A percentile compares a stretch with the other conserved stretches of the same genome.
Conservation (phyloP, 2,888 invertebrate species). For the Myopa testacea region DNA sequence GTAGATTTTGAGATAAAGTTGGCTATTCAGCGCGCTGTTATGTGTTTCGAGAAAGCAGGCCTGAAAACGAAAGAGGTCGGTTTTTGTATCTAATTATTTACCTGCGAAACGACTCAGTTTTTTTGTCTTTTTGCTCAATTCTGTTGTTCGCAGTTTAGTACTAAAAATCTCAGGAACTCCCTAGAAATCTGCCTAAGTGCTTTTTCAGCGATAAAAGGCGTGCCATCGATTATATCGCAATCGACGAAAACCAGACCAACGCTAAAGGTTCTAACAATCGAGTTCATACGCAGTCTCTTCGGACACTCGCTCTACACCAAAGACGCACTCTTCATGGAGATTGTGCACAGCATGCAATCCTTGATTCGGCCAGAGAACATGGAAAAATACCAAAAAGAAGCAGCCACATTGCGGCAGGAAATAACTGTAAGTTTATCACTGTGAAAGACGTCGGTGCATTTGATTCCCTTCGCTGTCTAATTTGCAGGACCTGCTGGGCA, state of each 20-base stretch:
- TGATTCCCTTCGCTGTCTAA: neutral
- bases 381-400: constrained; percentile 53
- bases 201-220: constrained; percentile 54
- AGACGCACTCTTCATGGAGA: constrained; percentile 59
- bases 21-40: constrained; percentile 57
- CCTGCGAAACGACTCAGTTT: neutral
- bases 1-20: constrained; percentile 57
- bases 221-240: constrained; percentile 59
- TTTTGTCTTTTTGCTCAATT: neutral
- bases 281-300: constrained; percentile 54
- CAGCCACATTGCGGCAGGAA: constrained; percentile 49
- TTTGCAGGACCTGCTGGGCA: constrained; percentile 70
- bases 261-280: constrained; percentile 49
- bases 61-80: constrained; percentile 51
- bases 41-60: constrained; percentile 59
- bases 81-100: neutral
- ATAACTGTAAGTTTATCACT: constrained; percentile 52
- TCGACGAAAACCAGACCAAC: constrained; percentile 49
- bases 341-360: constrained; percentile 54
- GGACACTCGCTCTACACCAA: constrained; percentile 61
- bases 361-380: constrained; percentile 49
- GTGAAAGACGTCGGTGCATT: neutral
- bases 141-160: constrained; percentile 47
- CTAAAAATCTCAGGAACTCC: constrained; percentile 46
- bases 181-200: constrained; percentile 51